Percentiles rank a stretch among this genome's conserved stretches.
Conservation (phyloP, 2,113 vertebrate species). For the Lepus americanus region DNA sequence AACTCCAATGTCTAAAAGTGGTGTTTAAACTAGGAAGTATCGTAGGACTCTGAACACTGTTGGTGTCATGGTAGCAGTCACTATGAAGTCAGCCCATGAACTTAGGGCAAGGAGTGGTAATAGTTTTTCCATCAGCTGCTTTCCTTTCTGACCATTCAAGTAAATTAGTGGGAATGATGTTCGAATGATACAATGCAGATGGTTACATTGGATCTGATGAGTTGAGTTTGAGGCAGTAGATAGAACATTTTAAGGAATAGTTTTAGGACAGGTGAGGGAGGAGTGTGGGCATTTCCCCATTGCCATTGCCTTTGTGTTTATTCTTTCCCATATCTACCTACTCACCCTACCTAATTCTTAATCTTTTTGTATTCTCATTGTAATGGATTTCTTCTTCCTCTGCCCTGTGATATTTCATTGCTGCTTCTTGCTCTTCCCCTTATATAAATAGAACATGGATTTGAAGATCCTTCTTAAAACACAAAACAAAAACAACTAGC, state of each 20-base stretch:
- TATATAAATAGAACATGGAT: not conserved
- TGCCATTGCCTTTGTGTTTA: not conserved
- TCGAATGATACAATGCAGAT: not conserved
- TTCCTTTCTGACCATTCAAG: not conserved
- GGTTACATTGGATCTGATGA: not conserved
- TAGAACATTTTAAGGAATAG: not conserved
- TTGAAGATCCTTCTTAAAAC: not conserved
- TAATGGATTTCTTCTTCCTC: not conserved
- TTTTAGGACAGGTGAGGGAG: not conserved
- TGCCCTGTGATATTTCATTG: not conserved
- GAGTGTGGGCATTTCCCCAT: not conserved
- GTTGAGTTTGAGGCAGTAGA: not conserved
- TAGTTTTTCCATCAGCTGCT: not conserved
- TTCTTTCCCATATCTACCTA: not conserved
- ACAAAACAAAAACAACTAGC: too few relatives aligned
- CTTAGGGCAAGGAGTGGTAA: not conserved
- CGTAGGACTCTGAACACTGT: not conserved
- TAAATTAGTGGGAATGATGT: not conserved
- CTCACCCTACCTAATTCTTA: not conserved
- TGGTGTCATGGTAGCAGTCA: not conserved
- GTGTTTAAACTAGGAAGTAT: too few relatives aligned
- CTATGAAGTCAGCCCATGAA: not conserved
- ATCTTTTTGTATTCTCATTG: not conserved
- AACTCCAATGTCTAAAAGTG: not conserved
- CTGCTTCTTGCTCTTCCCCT: not conserved